phyloP scores from a whole-genome alignment of 2,797 vertebrate genomes.

The Decapterus maruadsi region DNA sequence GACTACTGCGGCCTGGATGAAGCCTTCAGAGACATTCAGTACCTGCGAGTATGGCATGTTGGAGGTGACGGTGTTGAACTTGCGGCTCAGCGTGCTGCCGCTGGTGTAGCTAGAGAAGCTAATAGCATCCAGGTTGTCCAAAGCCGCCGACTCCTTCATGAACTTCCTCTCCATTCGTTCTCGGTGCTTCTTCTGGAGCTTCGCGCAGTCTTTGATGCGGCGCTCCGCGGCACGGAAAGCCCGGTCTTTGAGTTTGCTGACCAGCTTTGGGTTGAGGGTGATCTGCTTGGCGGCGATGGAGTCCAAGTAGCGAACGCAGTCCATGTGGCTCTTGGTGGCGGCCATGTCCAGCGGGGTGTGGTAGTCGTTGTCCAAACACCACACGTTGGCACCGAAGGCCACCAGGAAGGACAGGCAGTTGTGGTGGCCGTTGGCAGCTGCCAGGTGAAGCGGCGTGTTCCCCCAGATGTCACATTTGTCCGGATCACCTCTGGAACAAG shows the following conservation, averaged over 20 bases:
- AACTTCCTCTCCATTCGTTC: conserved; percentile 92
- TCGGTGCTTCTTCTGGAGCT: conserved; percentile 91
- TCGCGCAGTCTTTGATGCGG: conserved; percentile 91
- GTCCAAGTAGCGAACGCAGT: conserved; percentile 95
- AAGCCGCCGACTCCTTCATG: conserved; percentile 82
- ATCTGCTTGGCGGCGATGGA: conserved; percentile 95
- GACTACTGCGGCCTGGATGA: no score
- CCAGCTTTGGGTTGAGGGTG: conserved; percentile 92
- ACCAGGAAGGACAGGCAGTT: conserved; percentile 96
- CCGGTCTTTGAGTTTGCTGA: conserved; percentile 93
- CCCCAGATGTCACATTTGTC: conserved; percentile 99
- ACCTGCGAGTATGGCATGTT: conserved; percentile 92
- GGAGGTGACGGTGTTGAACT: conserved; percentile 86
- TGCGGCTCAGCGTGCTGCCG: conserved; percentile 86
- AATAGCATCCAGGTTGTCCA: conserved; percentile 88
- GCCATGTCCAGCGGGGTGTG: conserved; percentile 97
- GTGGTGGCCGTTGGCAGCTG: conserved; percentile 93
- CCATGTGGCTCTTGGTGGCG: conserved; percentile 95
- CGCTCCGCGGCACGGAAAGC: conserved; percentile 91
- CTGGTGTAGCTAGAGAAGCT: conserved; percentile 92
- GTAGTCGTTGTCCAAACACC: conserved; percentile 98
- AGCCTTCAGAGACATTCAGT: not conserved
- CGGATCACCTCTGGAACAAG: conserved; percentile 89
- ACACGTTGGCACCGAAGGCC: conserved; percentile 95
- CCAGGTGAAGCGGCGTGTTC: conserved; percentile 95